Evolutionary conservation across 1,140 invertebrate genomes (phyloP), one percentile per base, ranked within the genome.

Genomic region (Hycleus phaleratus): DNA sequence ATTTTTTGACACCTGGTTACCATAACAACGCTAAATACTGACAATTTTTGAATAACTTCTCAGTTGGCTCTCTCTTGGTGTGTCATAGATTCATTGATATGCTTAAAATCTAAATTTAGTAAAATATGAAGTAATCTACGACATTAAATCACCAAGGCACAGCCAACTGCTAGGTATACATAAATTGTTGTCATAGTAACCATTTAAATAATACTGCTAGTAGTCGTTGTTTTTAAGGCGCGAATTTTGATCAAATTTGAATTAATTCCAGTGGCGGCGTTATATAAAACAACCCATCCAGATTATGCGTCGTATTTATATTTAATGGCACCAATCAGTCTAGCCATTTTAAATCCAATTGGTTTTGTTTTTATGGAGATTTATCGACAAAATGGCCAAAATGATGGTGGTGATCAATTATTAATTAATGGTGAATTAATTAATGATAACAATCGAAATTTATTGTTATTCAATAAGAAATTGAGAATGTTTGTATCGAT

Each of bases 241-340:
- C 1, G 5, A 18, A 49, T 24, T 47, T 39, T 40, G 12, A 26
- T 48, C 1, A 10, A 18, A 49, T 24, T 47, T 26, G 26, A 18
- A 26, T 48, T 24, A 38, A 62, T 84, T 83, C 57, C 68, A 90
- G 87, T 91, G 48, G 80, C 79, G 68, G 87, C 88, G 40, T 74
- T 90, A 4, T 91, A 90, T 72, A 78, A 82, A 63, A 78, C 81
- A 54, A 85, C 83, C 3, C 91, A 97, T 78, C 90, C 92, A 5
- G 91, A 95, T 68, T 97, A 91, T 79, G 80, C 91, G 1, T 82
- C 84, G 2, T 97, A 97, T 74, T 75, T 98, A 5, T 98, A 97
- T 73, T 75, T 98, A 6, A 84, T 97, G 79, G 93, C 93, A 24
- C 95, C 95, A 2, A 93, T 97, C 74, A 95, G 92, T 47, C 73